Base-by-base conservation (phyloP, 1,140 invertebrate genomes). In the Panagrolaimus sp. region DNA sequence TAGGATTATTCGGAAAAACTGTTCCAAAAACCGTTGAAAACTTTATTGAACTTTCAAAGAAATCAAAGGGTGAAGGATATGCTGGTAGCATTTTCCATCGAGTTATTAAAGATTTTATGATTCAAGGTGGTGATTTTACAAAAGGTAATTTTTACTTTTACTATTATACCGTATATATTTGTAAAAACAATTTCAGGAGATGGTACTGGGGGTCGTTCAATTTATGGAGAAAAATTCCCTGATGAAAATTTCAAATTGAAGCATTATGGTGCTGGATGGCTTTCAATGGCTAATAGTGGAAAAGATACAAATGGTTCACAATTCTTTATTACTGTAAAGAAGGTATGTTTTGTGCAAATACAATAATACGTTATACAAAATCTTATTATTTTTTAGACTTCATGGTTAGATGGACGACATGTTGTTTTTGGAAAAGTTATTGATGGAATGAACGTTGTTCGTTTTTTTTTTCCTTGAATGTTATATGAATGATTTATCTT, bases 241-340 rank as follows among this genome's bases (percentile, higher is more conserved):
- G 93, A 98, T 87, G 93, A 97, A 83, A 96, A 97, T 86, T 98
- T 97, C 86, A 95, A 96, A 63, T 87, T 95, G 11, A 90, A 91
- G 78, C 93, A 96, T 79, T 89, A 88, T 71, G 88, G 88, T 11
- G 87, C 93, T 11, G 94, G 95, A 43, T 92, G 85, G 83, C 95
- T 96, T 62, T 93, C 91, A 0, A 96, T 96, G 92, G 93, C 92
- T 64, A 96, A 96, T 85, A 91, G 92, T 83, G 92, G 92, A 14
- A 75, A 77, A 47, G 78, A 80, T 44, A 79, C 77, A 9, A 79
- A 80, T 51, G 74, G 62, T 23, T 96, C 92, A 14, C 95, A 98
- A 82, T 98, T 98, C 86, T 98, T 98, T 81, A 94, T 98, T 81
- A 94, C 92, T 20, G 66, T 63, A 43, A 27, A 89, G 88, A 66